Evolutionary conservation across 2,113 vertebrate genomes (phyloP), one percentile per base, ranked within the genome.

Genomic region (Tetrao urogallus): DNA sequence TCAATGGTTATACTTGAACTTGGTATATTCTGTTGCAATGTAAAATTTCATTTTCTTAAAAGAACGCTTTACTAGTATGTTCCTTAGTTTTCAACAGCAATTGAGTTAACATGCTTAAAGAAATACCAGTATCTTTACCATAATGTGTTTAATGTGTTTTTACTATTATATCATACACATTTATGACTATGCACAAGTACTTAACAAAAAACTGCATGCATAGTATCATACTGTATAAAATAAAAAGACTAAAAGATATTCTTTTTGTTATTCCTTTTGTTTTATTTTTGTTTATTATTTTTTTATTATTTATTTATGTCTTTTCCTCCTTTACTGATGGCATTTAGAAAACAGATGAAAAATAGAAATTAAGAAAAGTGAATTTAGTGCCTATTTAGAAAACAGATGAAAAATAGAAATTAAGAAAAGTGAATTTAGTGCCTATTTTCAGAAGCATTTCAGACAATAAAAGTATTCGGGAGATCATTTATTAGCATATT

Each of bases 291-390:
- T n/a, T n/a, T n/a, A n/a, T n/a, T n/a, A n/a, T n/a, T n/a, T n/a
- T n/a, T n/a, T n/a, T n/a, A n/a, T n/a, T n/a, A n/a, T n/a, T n/a
- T n/a, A n/a, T n/a, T n/a, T n/a, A n/a, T 72, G 13, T 6, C 22
- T 61, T 54, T 57, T 57, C 10, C 30, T n/a, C 1, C 0, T 74
- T 82, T 43, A n/a, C 48, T 73, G 25, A 43, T 2, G 0, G 22
- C 16, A 61, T 52, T 71, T 73, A 67, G 25, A 90, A 61, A 22
- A 2, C 5, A 54, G 9, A 14, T 73, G 22, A 38, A 71, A 74
- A 67, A 74, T 1, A 63, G 7, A 76, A 82, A 72, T 24, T 47
- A n/a, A 34, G 5, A 77, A 64, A 74, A 83, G 74, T 12, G 6
- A 50, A 15, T 36, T 71, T 50, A 56, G 11, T 78, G 47, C 4